Conservation (phyloP, 2,888 invertebrate genomes). For the Lasioglossum figueresi region DNA sequence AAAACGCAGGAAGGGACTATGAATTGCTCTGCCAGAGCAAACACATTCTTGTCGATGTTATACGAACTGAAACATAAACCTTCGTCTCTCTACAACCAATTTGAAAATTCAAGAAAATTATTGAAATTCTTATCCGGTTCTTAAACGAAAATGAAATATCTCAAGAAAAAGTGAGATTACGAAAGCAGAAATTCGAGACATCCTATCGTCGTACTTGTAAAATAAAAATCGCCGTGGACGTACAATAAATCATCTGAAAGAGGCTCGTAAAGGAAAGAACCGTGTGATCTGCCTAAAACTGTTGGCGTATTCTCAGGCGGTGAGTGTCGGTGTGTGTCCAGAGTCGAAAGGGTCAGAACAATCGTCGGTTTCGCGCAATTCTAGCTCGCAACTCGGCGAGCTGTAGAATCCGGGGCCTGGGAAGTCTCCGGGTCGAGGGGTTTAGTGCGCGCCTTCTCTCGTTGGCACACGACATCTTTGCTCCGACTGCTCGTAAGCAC, state of each 20-base stretch:
- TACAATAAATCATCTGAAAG: neutral
- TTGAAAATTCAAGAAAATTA: no score
- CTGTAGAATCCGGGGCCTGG: conserved; percentile 56
- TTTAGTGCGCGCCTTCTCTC: conserved; percentile 75
- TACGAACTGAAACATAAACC: neutral
- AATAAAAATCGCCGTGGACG: neutral
- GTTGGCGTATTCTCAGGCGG: neutral
- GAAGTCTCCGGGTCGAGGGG: conserved; percentile 61
- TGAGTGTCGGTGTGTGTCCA: conserved; percentile 1
- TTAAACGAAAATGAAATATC: no score
- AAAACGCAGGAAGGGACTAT: neutral
- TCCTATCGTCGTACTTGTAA: neutral
- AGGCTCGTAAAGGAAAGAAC: neutral
- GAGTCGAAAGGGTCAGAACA: conserved; percentile 44
- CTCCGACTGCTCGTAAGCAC: conserved; percentile 79
- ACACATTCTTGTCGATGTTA: neutral
- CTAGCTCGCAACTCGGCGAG: conserved; percentile 47
- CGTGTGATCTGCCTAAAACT: neutral
- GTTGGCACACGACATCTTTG: conserved; percentile 78
- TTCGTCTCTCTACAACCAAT: neutral
- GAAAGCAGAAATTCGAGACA: no score
- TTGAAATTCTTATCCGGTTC: no score
- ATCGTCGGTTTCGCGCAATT: conserved; percentile 64
- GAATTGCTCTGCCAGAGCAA: no score
- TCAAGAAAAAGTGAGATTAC: no score